Evolutionary conservation across 2,888 invertebrate species (phyloP).

Genomic region (Anodontia alba): DNA sequence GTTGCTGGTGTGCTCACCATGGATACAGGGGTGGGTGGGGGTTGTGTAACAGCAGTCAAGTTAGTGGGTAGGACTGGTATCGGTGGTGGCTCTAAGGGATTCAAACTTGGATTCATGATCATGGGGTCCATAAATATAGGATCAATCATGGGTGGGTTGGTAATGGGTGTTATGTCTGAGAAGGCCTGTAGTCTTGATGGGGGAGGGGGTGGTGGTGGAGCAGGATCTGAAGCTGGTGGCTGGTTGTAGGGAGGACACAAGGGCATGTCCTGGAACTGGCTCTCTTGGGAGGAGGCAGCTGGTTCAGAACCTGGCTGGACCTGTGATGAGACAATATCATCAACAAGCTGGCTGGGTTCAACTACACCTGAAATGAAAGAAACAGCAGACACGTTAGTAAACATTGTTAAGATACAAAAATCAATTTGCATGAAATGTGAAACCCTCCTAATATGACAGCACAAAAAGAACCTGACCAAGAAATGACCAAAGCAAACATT

Average conservation of each 20-base stretch:
- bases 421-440: too few species aligned
- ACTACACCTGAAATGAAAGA: too few species aligned
- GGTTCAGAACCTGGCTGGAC: neutral
- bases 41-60: conserved; percentile 45
- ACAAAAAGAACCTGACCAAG: too few species aligned
- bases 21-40: conserved; percentile 29
- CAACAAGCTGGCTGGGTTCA: neutral
- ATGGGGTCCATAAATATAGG: neutral
- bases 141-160: neutral
- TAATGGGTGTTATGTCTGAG: conserved; percentile 21
- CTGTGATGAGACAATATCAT: neutral
- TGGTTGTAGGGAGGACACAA: conserved; percentile 4
- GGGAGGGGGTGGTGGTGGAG: conserved; percentile 32
- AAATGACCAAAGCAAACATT: too few species aligned
- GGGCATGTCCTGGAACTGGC: conserved; percentile 18
- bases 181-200: conserved; percentile 5
- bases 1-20: conserved; percentile 36
- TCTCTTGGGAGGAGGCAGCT: conserved; percentile 10
- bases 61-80: neutral
- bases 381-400: too few species aligned
- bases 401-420: too few species aligned
- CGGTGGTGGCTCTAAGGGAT: neutral
- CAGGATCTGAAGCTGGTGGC: conserved; percentile 19
- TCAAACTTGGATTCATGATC: neutral
- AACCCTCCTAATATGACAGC: too few species aligned